Conservation (phyloP, 2,888 invertebrate genomes). For the Neoascia interrupta region DNA sequence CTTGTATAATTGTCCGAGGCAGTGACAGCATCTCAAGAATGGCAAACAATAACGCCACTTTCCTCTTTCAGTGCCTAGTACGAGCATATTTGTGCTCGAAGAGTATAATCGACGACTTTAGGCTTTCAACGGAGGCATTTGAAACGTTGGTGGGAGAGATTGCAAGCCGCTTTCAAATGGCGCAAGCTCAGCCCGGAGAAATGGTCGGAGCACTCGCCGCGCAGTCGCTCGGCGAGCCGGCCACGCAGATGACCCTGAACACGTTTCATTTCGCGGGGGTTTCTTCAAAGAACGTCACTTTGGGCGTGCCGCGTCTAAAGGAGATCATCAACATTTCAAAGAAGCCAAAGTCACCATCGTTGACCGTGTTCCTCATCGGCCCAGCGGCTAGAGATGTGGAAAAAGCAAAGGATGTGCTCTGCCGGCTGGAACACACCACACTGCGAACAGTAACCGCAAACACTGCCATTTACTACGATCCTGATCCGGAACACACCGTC, state of each 20-base stretch:
- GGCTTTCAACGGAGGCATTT: conserved; percentile 95
- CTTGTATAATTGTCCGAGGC: conserved; percentile 94
- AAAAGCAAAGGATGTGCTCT: conserved; percentile 97
- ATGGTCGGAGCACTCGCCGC: conserved; percentile 98
- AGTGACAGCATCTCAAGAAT: conserved; percentile 94
- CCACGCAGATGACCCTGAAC: conserved; percentile 72
- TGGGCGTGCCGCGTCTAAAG: conserved; percentile 97
- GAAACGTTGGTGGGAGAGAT: conserved; percentile 99
- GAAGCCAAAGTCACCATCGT: conserved; percentile 97
- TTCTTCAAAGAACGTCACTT: conserved; percentile 98
- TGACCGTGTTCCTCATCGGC: conserved; percentile 96
- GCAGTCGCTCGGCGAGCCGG: conserved; percentile 71
- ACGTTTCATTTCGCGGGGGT: conserved; percentile 82
- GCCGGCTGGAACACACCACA: conserved; percentile 96
- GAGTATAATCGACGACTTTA: conserved; percentile 94
- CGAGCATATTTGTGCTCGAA: conserved; percentile 95
- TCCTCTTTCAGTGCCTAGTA: conserved; percentile 95
- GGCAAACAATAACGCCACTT: conserved; percentile 97
- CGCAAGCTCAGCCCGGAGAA: conserved; percentile 94
- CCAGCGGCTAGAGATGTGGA: conserved; percentile 97
- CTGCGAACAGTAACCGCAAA: conserved; percentile 95
- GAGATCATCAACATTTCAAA: conserved; percentile 98
- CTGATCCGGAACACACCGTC: conserved; percentile 97
- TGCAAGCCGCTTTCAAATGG: conserved; percentile 96
- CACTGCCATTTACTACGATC: conserved; percentile 98